These are phyloP conservation scores for Calliphora vomitoria DNA, from an alignment of 2,888 invertebrate species.

Conservation along the genomic window DNA sequence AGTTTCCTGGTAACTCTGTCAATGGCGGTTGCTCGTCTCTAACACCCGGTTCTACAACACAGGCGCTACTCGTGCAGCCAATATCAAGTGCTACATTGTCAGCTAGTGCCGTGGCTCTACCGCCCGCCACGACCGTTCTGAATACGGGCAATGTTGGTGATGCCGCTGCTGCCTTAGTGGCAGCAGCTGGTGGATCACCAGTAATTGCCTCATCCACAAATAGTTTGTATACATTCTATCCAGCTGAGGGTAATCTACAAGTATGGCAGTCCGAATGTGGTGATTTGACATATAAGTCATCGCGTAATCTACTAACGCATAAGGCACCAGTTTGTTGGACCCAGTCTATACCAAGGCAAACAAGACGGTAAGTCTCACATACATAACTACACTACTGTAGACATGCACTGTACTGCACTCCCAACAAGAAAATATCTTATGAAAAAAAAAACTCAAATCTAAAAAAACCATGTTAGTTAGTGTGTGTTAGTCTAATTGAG, in stretches of 20 bases:
- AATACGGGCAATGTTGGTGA: conserved; percentile 77
- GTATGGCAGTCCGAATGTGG: conserved; percentile 84
- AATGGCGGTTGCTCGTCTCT: conserved; percentile 60
- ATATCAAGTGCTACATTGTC: conserved; percentile 82
- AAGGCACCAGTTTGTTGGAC: conserved; percentile 85
- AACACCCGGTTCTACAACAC: conserved; percentile 76
- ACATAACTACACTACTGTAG: neutral
- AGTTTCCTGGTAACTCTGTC: conserved; percentile 72
- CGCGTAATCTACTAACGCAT: conserved; percentile 83
- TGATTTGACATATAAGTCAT: conserved; percentile 84
- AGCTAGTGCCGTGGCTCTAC: conserved; percentile 74
- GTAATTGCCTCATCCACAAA: conserved; percentile 84
- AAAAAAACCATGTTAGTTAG: conserved; percentile 11
- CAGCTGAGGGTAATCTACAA: conserved; percentile 84
- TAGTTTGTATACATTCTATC: conserved; percentile 84
- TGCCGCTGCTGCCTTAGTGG: conserved; percentile 79
- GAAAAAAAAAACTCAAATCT: neutral
- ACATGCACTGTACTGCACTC: conserved; percentile 12
- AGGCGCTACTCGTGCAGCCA: conserved; percentile 82
- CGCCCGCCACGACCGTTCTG: conserved; percentile 74
- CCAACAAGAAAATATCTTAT: conserved; percentile 28
- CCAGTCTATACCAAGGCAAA: conserved; percentile 84
- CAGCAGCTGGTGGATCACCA: conserved; percentile 80
- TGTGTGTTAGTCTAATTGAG: conserved; percentile 69
- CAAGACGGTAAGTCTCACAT: conserved; percentile 83